phyloP scores from a whole-genome alignment of 1,140 invertebrate species.

The Hylaeus anthracinus region DNA sequence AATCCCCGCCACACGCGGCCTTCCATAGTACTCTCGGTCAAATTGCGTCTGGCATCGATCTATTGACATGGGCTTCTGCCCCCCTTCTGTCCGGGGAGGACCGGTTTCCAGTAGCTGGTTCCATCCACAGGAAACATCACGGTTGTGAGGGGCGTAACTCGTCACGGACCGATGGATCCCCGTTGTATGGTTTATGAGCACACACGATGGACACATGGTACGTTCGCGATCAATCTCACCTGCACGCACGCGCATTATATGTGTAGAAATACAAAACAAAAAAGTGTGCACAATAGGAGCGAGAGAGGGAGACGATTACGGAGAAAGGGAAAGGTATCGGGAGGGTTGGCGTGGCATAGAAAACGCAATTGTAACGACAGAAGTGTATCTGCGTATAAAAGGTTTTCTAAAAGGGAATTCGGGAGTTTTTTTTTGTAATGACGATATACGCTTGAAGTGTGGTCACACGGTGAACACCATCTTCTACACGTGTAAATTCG shows the following conservation, averaged over 20 bases:
- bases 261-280: slow-evolving; percentile 25
- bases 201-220: slow-evolving; percentile 55
- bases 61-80: slow-evolving; percentile 42
- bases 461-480: too few species aligned
- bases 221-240: slow-evolving; percentile 58
- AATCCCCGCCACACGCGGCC: slow-evolving; percentile 7
- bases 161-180: slow-evolving; percentile 59
- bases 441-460: too few species aligned
- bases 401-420: too few species aligned
- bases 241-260: slow-evolving; percentile 51
- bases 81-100: slow-evolving; percentile 25
- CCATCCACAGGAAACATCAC: slow-evolving; percentile 58
- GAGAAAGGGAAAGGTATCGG: not conserved
- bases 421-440: not conserved
- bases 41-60: slow-evolving; percentile 54
- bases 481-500: too few species aligned
- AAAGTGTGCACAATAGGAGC: too few species aligned
- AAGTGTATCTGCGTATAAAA: not conserved
- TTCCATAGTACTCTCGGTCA: slow-evolving; percentile 41
- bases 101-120: slow-evolving; percentile 58
- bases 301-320: not conserved
- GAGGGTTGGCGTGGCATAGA: not conserved
- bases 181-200: slow-evolving; percentile 65
- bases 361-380: not conserved
- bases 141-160: slow-evolving; percentile 51